Evolutionary conservation across 2,888 invertebrate species (phyloP).

Genomic region (Drosophila lutescens): DNA sequence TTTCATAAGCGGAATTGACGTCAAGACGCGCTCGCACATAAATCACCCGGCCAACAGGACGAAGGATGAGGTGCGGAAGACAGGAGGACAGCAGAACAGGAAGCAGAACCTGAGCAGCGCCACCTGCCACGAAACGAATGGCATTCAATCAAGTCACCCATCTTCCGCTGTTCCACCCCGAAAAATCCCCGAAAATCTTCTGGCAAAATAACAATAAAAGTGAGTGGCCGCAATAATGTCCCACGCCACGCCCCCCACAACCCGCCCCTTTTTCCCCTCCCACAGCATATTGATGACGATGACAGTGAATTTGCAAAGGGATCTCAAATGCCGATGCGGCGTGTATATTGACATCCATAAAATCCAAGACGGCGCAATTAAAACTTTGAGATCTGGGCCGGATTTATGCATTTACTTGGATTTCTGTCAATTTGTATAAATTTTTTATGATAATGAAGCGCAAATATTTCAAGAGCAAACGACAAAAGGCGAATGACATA

Average conservation of each 20-base stretch:
- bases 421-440: constrained; percentile 58
- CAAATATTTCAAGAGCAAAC: constrained; percentile 60
- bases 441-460: constrained; percentile 64
- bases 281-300: constrained; percentile 34
- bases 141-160: constrained; percentile 59
- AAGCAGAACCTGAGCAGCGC: constrained; percentile 11
- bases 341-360: constrained; percentile 41
- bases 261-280: not conserved
- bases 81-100: not conserved
- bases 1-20: constrained; percentile 62
- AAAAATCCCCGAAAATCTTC: constrained; percentile 11
- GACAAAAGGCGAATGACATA: constrained; percentile 49
- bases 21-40: constrained; percentile 39
- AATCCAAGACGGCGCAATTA: constrained; percentile 54
- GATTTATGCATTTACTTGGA: constrained; percentile 40
- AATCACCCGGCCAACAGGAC: constrained; percentile 45
- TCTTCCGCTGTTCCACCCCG: not conserved
- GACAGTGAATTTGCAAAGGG: constrained; percentile 42
- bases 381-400: constrained; percentile 48
- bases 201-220: constrained; percentile 52
- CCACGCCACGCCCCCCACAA: too few relatives aligned
- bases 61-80: not conserved
- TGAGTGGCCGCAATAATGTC: constrained; percentile 47
- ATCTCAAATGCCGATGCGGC: constrained; percentile 24
- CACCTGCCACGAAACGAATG: constrained; percentile 56